phyloP scores from a whole-genome alignment of 2,113 vertebrate species.

The Talpa occidentalis region DNA sequence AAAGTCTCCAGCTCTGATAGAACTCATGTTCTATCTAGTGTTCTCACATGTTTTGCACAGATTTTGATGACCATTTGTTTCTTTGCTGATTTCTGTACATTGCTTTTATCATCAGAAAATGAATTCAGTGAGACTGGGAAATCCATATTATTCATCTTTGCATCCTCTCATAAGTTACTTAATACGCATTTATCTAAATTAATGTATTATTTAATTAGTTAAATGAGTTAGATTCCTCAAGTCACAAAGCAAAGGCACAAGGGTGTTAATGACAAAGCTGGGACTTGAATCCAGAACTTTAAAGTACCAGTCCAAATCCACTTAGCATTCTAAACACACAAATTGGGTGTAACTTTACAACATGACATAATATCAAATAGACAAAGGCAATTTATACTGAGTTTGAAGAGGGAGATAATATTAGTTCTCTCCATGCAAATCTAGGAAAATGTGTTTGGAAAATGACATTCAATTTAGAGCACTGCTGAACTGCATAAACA shows the following conservation, averaged over 20 bases:
- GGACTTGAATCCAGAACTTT: not conserved
- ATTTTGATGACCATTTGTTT: not conserved
- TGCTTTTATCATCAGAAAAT: not conserved
- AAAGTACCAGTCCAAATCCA: not conserved
- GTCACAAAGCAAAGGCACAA: not conserved
- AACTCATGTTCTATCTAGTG: not conserved
- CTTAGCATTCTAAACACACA: not conserved
- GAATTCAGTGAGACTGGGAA: not conserved
- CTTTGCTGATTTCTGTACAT: not conserved
- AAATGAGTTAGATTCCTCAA: not conserved
- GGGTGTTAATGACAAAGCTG: not conserved
- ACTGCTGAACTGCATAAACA: slow-evolving; percentile 34
- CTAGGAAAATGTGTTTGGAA: slow-evolving; percentile 41
- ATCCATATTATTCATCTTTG: not conserved
- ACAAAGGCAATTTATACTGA: slow-evolving; percentile 37
- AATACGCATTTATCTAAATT: not conserved
- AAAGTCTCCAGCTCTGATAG: not conserved
- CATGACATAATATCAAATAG: not conserved
- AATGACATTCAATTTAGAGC: slow-evolving; percentile 63
- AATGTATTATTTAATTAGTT: not conserved
- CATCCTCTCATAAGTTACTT: not conserved
- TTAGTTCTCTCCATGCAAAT: slow-evolving; percentile 37
- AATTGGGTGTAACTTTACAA: not conserved
- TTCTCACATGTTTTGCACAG: not conserved
- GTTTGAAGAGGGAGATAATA: slow-evolving; percentile 39